Conservation (phyloP, 2,797 vertebrate genomes). For the Allobates femoralis region DNA sequence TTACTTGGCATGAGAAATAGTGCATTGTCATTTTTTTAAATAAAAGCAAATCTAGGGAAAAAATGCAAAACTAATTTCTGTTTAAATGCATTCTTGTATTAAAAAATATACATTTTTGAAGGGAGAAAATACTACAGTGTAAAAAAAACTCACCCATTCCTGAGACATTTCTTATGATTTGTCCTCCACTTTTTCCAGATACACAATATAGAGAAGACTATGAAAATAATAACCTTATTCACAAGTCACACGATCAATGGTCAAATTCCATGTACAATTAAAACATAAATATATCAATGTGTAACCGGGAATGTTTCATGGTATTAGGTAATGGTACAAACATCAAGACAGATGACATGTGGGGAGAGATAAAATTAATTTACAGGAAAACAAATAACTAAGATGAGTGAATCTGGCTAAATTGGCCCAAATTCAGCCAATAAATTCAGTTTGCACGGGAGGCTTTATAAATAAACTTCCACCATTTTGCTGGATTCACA, state of each 20-base stretch:
- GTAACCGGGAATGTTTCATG: not conserved
- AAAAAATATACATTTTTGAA: not conserved
- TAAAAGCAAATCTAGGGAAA: too few relatives aligned
- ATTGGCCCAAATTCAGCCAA: too few relatives aligned
- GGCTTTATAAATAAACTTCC: too few relatives aligned
- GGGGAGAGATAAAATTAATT: not conserved
- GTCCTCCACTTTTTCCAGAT: not conserved
- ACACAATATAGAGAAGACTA: not conserved
- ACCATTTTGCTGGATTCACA: too few relatives aligned
- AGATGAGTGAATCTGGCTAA: too few relatives aligned
- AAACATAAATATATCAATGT: not conserved
- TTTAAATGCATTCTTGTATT: not conserved
- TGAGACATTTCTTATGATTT: not conserved
- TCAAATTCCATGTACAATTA: not conserved
- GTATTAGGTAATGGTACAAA: not conserved
- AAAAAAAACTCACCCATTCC: slow-evolving; percentile 18
- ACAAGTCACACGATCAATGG: not conserved
- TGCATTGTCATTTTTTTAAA: too few relatives aligned
- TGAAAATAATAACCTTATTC: not conserved
- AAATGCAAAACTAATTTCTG: too few relatives aligned
- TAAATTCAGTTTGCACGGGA: too few relatives aligned
- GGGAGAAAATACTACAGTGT: not conserved
- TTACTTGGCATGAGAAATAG: too few relatives aligned
- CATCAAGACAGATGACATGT: not conserved
- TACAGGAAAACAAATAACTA: not conserved